A percentile compares a stretch with the other conserved stretches of the same genome.
These are phyloP conservation scores for Heterodera schachtii DNA, from an alignment of 1,140 invertebrate genomes.

Conservation along the genomic window DNA sequence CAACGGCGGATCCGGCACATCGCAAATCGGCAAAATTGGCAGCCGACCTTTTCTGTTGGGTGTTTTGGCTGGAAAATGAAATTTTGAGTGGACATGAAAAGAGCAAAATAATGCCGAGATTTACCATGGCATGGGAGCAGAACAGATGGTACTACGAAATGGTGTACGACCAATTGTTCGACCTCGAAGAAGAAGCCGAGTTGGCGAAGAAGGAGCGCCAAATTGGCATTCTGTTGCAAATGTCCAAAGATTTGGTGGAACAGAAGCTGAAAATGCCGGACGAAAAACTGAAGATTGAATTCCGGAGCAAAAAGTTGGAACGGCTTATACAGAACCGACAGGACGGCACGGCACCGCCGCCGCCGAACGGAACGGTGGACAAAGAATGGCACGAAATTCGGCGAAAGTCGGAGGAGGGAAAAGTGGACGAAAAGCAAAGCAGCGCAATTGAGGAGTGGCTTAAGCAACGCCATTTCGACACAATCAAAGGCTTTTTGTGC, in stretches of 20 bases:
- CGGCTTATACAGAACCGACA: neutral
- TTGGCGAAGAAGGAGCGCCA: neutral
- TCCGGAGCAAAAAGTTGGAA: neutral
- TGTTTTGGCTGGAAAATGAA: neutral
- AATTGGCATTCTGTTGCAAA: neutral
- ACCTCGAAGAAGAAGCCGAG: neutral
- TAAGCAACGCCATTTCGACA: too few relatives aligned
- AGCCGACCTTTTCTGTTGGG: neutral
- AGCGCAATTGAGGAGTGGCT: neutral
- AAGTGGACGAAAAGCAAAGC: neutral
- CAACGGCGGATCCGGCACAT: neutral
- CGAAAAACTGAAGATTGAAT: neutral
- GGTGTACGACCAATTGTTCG: neutral
- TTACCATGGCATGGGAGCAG: neutral
- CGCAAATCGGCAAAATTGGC: neutral
- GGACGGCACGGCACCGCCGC: neutral
- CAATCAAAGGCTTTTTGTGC: too few relatives aligned
- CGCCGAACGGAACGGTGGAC: neutral
- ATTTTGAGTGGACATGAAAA: neutral
- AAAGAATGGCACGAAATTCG: neutral
- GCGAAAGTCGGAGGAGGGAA: neutral
- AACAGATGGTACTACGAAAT: neutral
- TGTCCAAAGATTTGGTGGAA: neutral
- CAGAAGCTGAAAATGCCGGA: neutral
- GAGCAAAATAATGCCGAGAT: neutral